Conservation (phyloP, 2,888 invertebrate genomes). For the Apotomis betuletana region DNA sequence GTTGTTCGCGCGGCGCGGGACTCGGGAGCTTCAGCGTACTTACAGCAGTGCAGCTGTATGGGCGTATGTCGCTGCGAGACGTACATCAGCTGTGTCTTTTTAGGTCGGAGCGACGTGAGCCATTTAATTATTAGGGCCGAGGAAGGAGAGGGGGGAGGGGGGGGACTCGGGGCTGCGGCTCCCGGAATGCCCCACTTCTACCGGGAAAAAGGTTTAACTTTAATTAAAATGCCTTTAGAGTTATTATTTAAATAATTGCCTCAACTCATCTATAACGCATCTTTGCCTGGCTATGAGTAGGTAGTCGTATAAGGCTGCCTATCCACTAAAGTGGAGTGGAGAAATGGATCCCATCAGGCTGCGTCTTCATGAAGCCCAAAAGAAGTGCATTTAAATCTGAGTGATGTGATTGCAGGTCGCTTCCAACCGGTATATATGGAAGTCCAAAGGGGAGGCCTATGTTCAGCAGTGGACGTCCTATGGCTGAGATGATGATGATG, state of each 20-base stretch:
- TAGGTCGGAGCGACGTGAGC: not conserved
- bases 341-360: too few species aligned
- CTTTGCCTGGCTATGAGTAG: not conserved
- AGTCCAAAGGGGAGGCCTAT: too few species aligned
- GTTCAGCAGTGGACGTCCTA: too few species aligned
- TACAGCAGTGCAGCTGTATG: not conserved
- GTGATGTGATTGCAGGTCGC: too few species aligned
- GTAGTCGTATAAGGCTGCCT: too few species aligned
- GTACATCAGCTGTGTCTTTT: not conserved
- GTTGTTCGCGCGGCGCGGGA: too few species aligned
- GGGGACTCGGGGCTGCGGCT: not conserved
- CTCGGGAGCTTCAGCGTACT: too few species aligned
- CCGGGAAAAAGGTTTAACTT: constrained; percentile 24
- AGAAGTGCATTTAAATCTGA: too few species aligned
- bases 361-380: too few species aligned
- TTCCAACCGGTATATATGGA: too few species aligned
- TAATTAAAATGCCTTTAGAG: constrained; percentile 26
- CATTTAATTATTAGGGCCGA: not conserved
- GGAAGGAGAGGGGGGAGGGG: not conserved
- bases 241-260: constrained; percentile 28
- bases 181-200: constrained; percentile 24
- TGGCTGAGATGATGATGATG: too few species aligned
- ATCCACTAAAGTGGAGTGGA: too few species aligned
- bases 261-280: not conserved
- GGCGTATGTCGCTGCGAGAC: not conserved